phyloP scores from a whole-genome alignment of 2,797 vertebrate genomes.

The Denticeps clupeoides region DNA sequence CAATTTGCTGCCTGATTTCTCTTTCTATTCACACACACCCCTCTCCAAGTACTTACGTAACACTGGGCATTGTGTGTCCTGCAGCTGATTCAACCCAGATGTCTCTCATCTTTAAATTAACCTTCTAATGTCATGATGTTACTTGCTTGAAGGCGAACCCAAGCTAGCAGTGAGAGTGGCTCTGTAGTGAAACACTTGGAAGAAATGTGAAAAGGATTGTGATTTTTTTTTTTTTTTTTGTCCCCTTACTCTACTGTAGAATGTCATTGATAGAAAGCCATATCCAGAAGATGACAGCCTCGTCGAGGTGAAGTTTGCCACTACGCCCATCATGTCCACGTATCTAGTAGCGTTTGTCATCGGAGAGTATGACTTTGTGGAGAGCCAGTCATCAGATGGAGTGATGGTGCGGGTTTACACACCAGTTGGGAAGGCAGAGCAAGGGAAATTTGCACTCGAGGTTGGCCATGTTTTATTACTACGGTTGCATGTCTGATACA shows the following conservation, averaged over 20 bases:
- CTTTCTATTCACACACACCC: neutral
- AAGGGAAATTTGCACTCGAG: slow-evolving; percentile 96
- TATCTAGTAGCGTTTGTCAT: slow-evolving; percentile 97
- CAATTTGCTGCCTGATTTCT: neutral
- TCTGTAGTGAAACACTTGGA: too few relatives aligned
- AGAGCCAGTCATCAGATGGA: slow-evolving; percentile 84
- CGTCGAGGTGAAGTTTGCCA: slow-evolving; percentile 88
- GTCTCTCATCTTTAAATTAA: too few relatives aligned
- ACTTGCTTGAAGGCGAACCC: too few relatives aligned
- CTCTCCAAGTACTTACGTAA: slow-evolving; percentile 30
- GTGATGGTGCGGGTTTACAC: slow-evolving; percentile 90
- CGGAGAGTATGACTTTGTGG: slow-evolving; percentile 93
- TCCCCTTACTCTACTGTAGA: slow-evolving; percentile 48
- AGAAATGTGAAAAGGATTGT: too few relatives aligned
- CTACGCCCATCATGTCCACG: slow-evolving; percentile 91
- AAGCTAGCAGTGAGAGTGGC: too few relatives aligned
- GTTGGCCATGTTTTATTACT: slow-evolving; percentile 56
- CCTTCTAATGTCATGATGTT: too few relatives aligned
- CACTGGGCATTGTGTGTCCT: slow-evolving; percentile 18
- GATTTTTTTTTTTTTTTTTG: neutral
- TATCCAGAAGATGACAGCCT: slow-evolving; percentile 85
- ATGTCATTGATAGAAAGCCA: slow-evolving; percentile 82
- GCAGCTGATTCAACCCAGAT: slow-evolving; percentile 5
- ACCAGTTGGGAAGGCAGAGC: slow-evolving; percentile 87
- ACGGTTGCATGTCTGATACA: too few relatives aligned